Evolutionary conservation across 2,888 invertebrate genomes (phyloP).

Genomic region (Dasypolia templi): DNA sequence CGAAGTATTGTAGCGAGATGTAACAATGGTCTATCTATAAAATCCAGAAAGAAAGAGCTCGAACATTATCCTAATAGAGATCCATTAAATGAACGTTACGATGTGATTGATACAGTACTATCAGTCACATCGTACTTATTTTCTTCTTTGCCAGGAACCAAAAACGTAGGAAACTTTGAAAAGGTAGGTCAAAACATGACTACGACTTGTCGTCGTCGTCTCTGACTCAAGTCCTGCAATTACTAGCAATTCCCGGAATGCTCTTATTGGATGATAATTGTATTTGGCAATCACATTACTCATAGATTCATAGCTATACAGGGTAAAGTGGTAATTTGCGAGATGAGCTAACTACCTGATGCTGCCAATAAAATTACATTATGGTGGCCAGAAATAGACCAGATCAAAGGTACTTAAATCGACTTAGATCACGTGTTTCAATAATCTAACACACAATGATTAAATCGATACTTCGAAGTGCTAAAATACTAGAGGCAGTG

Average conservation of each 20-base stretch:
- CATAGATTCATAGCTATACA: conserved; percentile 39
- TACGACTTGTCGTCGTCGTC: too few species aligned
- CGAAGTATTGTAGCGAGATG: neutral
- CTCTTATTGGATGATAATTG: conserved; percentile 67
- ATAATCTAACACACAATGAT: neutral
- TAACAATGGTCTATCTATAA: neutral
- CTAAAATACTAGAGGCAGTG: neutral
- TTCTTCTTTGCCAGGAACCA: neutral
- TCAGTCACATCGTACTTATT: too few species aligned
- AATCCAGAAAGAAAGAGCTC: neutral
- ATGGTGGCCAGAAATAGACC: conserved; percentile 45
- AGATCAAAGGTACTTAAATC: conserved; percentile 20
- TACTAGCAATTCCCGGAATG: conserved; percentile 63
- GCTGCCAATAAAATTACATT: conserved; percentile 48
- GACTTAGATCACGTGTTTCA: neutral
- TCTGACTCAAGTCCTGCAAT: conserved; percentile 64
- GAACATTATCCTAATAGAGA: neutral
- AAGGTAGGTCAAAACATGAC: conserved; percentile 46
- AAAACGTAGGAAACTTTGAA: conserved; percentile 34
- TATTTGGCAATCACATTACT: conserved; percentile 64
- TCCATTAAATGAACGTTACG: neutral
- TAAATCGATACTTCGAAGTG: neutral
- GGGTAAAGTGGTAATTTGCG: conserved; percentile 51
- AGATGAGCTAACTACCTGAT: conserved; percentile 51
- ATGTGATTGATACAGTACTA: neutral